Evolutionary conservation across 1,140 invertebrate species (phyloP).

Genomic region (Bombus confusus): DNA sequence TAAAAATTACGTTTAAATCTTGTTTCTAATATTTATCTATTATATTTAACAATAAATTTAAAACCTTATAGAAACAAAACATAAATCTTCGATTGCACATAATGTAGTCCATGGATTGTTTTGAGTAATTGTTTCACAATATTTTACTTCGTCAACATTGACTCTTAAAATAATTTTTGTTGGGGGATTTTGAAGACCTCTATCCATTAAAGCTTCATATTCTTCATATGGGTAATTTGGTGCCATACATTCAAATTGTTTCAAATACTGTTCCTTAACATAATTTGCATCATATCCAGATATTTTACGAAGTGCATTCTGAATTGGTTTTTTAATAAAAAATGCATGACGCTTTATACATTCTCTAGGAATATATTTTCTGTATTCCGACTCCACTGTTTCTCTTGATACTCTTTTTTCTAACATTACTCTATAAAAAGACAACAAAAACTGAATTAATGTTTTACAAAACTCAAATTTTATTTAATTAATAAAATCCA

Average conservation of each 20-base stretch:
- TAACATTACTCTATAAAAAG: slow-evolving; percentile 86
- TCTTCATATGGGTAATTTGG: slow-evolving; percentile 92
- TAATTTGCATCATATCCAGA: slow-evolving; percentile 85
- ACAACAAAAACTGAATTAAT: neutral
- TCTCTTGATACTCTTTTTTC: slow-evolving; percentile 87
- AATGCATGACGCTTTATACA: slow-evolving; percentile 88
- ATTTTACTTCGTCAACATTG: slow-evolving; percentile 86
- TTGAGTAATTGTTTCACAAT: slow-evolving; percentile 85
- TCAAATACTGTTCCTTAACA: slow-evolving; percentile 90
- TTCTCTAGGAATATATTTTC: slow-evolving; percentile 91
- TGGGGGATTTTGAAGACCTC: slow-evolving; percentile 75
- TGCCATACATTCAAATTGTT: slow-evolving; percentile 89
- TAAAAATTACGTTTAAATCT: neutral
- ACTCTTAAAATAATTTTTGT: slow-evolving; percentile 82
- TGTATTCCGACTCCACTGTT: slow-evolving; percentile 89
- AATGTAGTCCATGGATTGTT: slow-evolving; percentile 87
- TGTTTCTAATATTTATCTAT: neutral
- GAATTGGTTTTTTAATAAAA: slow-evolving; percentile 89
- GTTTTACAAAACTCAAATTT: neutral
- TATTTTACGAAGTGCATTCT: slow-evolving; percentile 86
- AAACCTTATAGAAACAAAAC: slow-evolving; percentile 88
- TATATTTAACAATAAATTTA: slow-evolving; percentile 10
- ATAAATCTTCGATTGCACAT: slow-evolving; percentile 92
- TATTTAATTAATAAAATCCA: neutral
- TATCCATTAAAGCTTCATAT: slow-evolving; percentile 87